These are phyloP conservation scores for Torymus aiolomorphi DNA, from an alignment of 2,888 invertebrate genomes.

Conservation along the genomic window DNA sequence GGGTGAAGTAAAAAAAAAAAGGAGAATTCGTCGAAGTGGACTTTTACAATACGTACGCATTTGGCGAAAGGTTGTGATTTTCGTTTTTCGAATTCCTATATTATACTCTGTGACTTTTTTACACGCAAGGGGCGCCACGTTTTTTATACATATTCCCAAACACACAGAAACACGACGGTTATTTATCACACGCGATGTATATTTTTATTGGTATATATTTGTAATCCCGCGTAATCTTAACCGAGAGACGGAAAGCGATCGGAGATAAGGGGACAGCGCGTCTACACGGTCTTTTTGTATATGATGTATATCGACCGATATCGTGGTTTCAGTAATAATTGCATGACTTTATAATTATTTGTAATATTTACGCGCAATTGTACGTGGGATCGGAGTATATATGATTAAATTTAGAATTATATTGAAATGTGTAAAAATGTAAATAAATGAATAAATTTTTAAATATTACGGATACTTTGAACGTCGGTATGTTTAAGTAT, in stretches of 20 bases:
- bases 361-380: too few species aligned
- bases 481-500: conserved; percentile 17
- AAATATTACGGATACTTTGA: conserved; percentile 22
- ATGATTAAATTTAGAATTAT: conserved; percentile 12
- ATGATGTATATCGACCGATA: background rate
- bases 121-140: too few species aligned
- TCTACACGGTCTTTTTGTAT: conserved; percentile 11
- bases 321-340: too few species aligned
- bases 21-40: too few species aligned
- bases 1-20: too few species aligned
- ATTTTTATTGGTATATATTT: conserved; percentile 42
- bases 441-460: conserved; percentile 33
- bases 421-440: conserved; percentile 19
- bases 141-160: too few species aligned
- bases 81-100: too few species aligned
- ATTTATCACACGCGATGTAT: conserved; percentile 21
- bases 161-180: background rate
- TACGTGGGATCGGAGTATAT: background rate
- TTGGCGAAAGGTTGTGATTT: too few species aligned
- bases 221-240: conserved; percentile 12
- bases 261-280: background rate
- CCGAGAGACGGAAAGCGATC: conserved; percentile 4
- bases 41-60: too few species aligned
- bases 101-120: too few species aligned
- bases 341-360: too few species aligned